phyloP scores from a whole-genome alignment of 2,113 vertebrate genomes.

The Recurvirostra avosetta region DNA sequence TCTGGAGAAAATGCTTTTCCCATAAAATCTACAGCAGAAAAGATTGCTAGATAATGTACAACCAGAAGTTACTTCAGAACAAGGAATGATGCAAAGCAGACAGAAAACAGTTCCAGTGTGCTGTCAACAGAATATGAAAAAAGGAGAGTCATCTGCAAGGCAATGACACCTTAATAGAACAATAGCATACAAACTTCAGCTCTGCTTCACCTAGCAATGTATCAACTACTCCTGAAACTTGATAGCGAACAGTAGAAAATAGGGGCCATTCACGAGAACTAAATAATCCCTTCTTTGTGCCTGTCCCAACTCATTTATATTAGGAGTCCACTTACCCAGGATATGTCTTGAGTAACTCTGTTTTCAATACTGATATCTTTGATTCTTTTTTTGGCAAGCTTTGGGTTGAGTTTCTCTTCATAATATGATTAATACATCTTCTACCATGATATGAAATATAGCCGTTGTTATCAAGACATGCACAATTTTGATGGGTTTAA shows the following conservation, averaged over 20 bases:
- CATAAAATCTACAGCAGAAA: not conserved
- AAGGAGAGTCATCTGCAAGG: not conserved
- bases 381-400: not conserved
- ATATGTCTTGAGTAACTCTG: not conserved
- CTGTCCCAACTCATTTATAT: not conserved
- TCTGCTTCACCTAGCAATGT: not conserved
- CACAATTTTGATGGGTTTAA: not conserved
- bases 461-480: not conserved
- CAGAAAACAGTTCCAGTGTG: not conserved
- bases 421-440: not conserved
- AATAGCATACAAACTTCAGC: not conserved
- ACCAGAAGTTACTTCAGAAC: not conserved
- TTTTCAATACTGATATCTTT: not conserved
- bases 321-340: not conserved
- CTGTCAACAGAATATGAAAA: not conserved
- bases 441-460: not conserved
- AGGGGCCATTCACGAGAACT: not conserved
- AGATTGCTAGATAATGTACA: not conserved
- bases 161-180: not conserved
- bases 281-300: not conserved
- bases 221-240: not conserved
- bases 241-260: not conserved
- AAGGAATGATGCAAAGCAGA: not conserved
- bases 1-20: not conserved
- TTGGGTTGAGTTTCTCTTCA: not conserved